Percentiles rank a stretch among this genome's conserved stretches.
Conservation (phyloP, 2,888 invertebrate species). For the Rutpela maculata region DNA sequence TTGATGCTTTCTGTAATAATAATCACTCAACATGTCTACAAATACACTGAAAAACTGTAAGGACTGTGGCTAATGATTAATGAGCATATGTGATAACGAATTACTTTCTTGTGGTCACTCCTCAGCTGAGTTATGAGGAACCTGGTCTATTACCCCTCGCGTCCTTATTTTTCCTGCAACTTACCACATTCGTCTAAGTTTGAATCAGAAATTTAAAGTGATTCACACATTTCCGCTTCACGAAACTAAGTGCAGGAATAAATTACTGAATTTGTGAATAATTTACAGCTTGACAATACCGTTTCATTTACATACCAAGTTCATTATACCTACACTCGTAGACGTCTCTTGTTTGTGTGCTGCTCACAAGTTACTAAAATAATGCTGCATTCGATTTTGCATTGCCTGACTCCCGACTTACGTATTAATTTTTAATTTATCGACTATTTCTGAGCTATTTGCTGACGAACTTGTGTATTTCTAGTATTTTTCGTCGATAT, state of each 20-base stretch:
- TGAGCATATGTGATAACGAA: no score
- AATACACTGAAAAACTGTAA: no score
- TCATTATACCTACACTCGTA: not conserved
- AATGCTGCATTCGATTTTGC: not conserved
- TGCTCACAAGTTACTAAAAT: not conserved
- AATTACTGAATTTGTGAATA: not conserved
- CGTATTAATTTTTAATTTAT: not conserved
- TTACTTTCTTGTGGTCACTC: no score
- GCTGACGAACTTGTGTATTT: not conserved
- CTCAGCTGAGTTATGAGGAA: no score
- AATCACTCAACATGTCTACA: no score
- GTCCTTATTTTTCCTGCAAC: no score
- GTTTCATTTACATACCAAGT: not conserved
- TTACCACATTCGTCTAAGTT: no score
- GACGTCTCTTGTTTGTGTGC: not conserved
- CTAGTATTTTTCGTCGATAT: not conserved
- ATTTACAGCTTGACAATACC: not conserved
- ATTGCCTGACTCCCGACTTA: not conserved
- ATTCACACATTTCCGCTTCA: not conserved
- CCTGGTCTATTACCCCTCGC: no score
- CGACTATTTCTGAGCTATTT: not conserved
- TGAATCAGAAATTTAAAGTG: not conserved
- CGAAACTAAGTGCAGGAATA: not conserved
- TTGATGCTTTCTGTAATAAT: no score
- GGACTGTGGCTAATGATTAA: no score